Percentiles rank a stretch among this genome's conserved stretches.
phyloP scores from a whole-genome alignment of 2,888 invertebrate species.

The Eulithis testata region DNA sequence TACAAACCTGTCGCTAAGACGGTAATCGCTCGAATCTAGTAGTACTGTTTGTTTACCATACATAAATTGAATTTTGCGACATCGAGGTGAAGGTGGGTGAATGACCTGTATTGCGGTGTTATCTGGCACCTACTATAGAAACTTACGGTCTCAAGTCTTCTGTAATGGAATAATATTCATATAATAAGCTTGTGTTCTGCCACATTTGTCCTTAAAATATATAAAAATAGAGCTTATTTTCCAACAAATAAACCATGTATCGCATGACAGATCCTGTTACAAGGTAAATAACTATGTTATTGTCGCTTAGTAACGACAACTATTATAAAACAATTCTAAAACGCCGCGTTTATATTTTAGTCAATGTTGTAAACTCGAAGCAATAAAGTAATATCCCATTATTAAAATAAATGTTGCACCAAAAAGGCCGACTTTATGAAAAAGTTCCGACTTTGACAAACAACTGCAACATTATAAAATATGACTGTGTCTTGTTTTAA shows the following conservation, averaged over 20 bases:
- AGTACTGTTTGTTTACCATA: too few relatives aligned
- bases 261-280: conserved; percentile 3
- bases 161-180: too few relatives aligned
- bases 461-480: background rate
- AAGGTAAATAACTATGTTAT: conserved; percentile 23
- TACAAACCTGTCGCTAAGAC: too few relatives aligned
- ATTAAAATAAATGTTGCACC: conserved; percentile 1
- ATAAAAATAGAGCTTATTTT: background rate
- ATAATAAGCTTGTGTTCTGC: too few relatives aligned
- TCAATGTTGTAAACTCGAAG: conserved; percentile 9
- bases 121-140: too few relatives aligned
- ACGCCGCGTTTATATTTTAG: background rate
- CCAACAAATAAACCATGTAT: background rate
- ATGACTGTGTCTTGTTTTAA: too few relatives aligned
- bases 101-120: too few relatives aligned
- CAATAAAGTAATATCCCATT: conserved; percentile 14
- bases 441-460: conserved; percentile 14
- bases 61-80: too few relatives aligned
- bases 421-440: conserved; percentile 9
- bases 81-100: too few relatives aligned
- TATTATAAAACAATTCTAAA: conserved; percentile 19
- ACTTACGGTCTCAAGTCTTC: too few relatives aligned
- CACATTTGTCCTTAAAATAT: too few relatives aligned
- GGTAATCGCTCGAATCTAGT: too few relatives aligned
- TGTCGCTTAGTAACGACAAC: conserved; percentile 9